phyloP scores from a whole-genome alignment of 1,140 invertebrate species.

The Bombus difficillimus region DNA sequence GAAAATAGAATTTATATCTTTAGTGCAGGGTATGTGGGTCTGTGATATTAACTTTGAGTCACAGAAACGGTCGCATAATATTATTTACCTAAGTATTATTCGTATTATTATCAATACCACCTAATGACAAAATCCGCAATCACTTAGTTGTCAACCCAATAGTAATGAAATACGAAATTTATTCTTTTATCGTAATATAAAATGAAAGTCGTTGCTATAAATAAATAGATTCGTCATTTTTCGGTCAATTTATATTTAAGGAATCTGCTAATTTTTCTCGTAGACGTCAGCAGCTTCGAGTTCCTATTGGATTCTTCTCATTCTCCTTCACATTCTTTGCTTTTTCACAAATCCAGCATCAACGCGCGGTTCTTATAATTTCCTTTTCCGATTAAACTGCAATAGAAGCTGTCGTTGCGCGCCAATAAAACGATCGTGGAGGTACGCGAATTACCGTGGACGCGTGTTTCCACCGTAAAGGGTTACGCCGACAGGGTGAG shows the following conservation, averaged over 20 bases:
- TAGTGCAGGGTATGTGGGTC: background rate
- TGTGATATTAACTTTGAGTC: background rate
- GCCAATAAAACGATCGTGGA: constrained; percentile 54
- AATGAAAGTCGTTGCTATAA: too few relatives aligned
- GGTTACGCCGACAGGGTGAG: constrained; percentile 56
- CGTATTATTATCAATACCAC: too few relatives aligned
- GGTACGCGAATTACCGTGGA: constrained; percentile 1
- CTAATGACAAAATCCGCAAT: too few relatives aligned
- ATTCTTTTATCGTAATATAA: too few relatives aligned
- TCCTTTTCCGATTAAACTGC: constrained; percentile 9
- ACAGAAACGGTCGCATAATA: background rate
- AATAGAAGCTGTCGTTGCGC: constrained; percentile 4
- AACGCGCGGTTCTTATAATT: background rate
- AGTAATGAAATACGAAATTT: too few relatives aligned
- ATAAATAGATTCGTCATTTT: too few relatives aligned
- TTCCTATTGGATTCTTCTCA: background rate
- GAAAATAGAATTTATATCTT: background rate
- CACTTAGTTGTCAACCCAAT: too few relatives aligned
- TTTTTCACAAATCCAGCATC: background rate
- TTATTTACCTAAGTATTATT: too few relatives aligned
- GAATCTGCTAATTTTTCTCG: too few relatives aligned
- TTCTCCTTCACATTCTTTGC: background rate
- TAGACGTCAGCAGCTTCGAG: too few relatives aligned
- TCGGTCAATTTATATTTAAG: too few relatives aligned
- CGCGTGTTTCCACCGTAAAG: constrained; percentile 57